Base-by-base conservation (phyloP, 2,797 vertebrate species). In the Hemitrygon akajei region DNA sequence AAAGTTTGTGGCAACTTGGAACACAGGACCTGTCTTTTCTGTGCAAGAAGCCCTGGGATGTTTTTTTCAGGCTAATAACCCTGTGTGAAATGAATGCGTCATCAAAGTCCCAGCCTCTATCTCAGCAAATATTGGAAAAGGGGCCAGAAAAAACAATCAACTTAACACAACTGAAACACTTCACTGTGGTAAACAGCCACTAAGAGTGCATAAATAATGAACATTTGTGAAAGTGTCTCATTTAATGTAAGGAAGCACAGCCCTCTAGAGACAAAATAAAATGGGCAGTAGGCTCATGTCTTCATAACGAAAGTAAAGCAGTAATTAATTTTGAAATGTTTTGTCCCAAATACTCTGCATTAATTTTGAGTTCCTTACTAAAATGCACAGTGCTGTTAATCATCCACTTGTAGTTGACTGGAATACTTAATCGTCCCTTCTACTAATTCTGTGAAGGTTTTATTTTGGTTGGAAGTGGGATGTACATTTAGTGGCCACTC, bases 361-460 rank as follows among this genome's bases (percentile, higher is more conserved):
- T 92, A 92, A 92, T 92, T 92, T 75, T 37, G 25, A 56, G 22
- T 76, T 58, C 30, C 37, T 75, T 3, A 25, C 27, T 93, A 71
- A 75, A 93, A 56, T 58, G 27, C 69, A 76, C 30, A 25, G 25
- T 47, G 25, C 71, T 58, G 69, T 71, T 93, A 47, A 56, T 76
- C 40, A 93, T 75, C 16, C 71, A 75, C 6, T 75, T 11, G 91
- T 47, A 93, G 22, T 71, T 75, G 91, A 93, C 37, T 27, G 7
- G 71, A 76, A 93, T 56, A 30, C 69, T 56, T 93, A 93, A 93
- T 93, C 91, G 56, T 93, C 25, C 47, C 91, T 56, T 75, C 91
- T 93, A 75, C 75, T 37, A 75, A 93, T 93, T 56, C 37, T 30
- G 40, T 56, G 69, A 75, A 93, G 91, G 56, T 56, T 93, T 93